phyloP scores from a whole-genome alignment of 2,113 vertebrate genomes.

The Paralichthys olivaceus region DNA sequence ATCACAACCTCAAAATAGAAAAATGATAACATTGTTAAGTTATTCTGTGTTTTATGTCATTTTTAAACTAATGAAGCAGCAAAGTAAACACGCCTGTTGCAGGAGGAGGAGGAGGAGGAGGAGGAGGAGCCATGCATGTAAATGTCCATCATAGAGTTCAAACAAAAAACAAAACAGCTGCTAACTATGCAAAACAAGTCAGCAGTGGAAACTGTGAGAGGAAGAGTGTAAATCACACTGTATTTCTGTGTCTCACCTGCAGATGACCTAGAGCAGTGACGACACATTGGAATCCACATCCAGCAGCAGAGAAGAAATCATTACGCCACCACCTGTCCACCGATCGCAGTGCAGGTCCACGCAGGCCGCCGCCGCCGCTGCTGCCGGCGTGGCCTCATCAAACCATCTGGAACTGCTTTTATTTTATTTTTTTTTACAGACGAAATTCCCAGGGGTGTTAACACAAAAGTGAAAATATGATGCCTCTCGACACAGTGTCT shows the following conservation, averaged over 20 bases:
- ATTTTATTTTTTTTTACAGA: not conserved
- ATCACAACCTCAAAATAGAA: no score
- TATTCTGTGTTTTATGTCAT: no score
- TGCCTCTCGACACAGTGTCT: not conserved
- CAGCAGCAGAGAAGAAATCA: slow-evolving; percentile 15
- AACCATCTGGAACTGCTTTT: not conserved
- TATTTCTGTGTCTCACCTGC: not conserved
- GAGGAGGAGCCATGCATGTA: not conserved
- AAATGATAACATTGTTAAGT: no score
- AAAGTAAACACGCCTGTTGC: no score
- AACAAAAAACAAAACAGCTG: slow-evolving; percentile 26
- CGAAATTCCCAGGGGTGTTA: not conserved
- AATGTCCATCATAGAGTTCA: slow-evolving; percentile 19
- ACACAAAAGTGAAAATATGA: slow-evolving; percentile 66
- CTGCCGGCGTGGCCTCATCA: not conserved
- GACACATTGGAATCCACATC: slow-evolving; percentile 6
- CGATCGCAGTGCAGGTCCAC: slow-evolving; percentile 6
- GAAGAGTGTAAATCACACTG: not conserved
- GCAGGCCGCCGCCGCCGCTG: not conserved
- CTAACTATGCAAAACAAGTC: slow-evolving; percentile 21
- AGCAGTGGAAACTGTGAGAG: not conserved
- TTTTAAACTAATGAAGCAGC: no score
- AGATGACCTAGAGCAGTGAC: slow-evolving; percentile 59
- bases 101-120: no score
- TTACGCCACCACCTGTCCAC: not conserved